These are phyloP conservation scores for Deroplatys truncata DNA, from an alignment of 2,888 invertebrate species.

Conservation along the genomic window DNA sequence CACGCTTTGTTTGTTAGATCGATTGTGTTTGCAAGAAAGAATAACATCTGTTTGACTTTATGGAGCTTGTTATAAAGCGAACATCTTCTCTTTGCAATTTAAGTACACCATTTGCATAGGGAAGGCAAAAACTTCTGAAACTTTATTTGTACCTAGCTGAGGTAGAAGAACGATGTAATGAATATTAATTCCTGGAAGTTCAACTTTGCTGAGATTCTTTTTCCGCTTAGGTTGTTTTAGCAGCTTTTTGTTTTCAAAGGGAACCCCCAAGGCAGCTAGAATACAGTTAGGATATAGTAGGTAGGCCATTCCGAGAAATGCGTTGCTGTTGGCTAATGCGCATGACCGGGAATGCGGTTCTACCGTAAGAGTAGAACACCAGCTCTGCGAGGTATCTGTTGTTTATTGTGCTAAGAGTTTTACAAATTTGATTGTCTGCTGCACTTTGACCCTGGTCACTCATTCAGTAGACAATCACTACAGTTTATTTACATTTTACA, in stretches of 20 bases:
- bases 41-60: background rate
- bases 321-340: too few species aligned
- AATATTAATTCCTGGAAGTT: background rate
- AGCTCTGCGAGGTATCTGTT: too few species aligned
- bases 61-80: background rate
- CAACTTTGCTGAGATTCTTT: background rate
- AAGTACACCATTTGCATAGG: background rate
- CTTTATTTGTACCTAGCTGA: background rate
- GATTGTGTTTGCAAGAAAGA: background rate
- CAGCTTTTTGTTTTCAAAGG: background rate
- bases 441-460: too few species aligned
- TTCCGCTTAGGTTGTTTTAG: background rate
- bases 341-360: too few species aligned
- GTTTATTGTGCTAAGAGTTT: too few species aligned
- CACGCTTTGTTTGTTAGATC: background rate
- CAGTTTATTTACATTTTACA: too few species aligned
- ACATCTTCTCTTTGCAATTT: background rate
- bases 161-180: background rate
- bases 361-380: too few species aligned
- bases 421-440: too few species aligned
- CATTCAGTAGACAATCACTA: too few species aligned
- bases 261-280: too few species aligned
- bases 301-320: too few species aligned
- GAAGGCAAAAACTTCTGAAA: background rate
- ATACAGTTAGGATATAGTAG: too few species aligned